These are phyloP conservation scores for Belonocnema kinseyi DNA, from an alignment of 1,140 invertebrate genomes.

Conservation along the genomic window DNA sequence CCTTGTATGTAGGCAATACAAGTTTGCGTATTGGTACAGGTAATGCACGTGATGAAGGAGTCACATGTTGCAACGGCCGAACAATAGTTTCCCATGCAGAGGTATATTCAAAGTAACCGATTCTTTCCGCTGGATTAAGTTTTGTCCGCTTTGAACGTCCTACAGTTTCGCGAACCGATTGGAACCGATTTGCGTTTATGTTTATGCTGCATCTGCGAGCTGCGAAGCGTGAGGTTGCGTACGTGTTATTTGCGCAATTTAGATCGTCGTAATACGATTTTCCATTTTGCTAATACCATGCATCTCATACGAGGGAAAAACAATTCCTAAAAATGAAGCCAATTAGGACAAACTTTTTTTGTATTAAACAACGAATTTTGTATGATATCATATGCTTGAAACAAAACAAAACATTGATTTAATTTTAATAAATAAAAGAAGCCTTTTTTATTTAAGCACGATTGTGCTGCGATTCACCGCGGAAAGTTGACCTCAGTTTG, in stretches of 20 bases:
- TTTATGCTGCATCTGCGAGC: neutral
- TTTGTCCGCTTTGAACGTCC: constrained; percentile 10
- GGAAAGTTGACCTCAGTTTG: no score
- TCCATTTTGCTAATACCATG: constrained; percentile 7
- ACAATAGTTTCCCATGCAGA: constrained; percentile 6
- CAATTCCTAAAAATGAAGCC: no score
- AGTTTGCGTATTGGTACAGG: neutral
- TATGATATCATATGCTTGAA: no score
- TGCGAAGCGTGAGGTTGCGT: constrained; percentile 16
- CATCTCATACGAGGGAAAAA: neutral
- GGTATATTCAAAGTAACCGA: constrained; percentile 3
- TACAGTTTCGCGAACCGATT: neutral
- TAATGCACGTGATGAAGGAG: constrained; percentile 7
- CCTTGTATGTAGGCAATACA: neutral
- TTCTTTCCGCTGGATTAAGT: constrained; percentile 6
- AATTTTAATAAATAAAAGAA: no score
- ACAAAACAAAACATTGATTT: no score
- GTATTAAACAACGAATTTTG: no score
- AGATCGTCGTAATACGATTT: constrained; percentile 28
- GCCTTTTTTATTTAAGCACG: no score
- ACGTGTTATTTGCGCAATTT: constrained; percentile 18
- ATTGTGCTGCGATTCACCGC: no score
- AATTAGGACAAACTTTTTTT: no score
- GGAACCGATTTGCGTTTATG: constrained; percentile 21
- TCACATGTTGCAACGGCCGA: constrained; percentile 1